Evolutionary conservation across 2,113 vertebrate species (phyloP), one percentile per base, ranked within the genome.

Genomic region (Vulpes lagopus): DNA sequence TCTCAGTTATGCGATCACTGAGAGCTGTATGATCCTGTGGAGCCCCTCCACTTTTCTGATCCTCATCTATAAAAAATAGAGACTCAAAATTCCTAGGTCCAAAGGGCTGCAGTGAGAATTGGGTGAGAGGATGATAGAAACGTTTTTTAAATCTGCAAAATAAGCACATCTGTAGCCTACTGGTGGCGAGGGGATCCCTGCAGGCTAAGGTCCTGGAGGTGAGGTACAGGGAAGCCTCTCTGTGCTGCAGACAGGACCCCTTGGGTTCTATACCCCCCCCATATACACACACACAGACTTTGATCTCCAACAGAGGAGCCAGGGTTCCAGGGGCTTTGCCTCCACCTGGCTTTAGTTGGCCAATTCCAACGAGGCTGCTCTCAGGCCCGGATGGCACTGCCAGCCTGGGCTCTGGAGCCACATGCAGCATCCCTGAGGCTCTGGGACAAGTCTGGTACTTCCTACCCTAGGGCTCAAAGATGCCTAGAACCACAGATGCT

Each of bases 1-100:
- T 88, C 65, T 73, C 85, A 25, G 17, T 17, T 81, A 43, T 30
- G 43, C 2, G 49, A 17, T n/a, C 64, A 53, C 38, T 30, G 30
- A 53, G 3, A n/a, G 76, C 2, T 43, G 12, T 1, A 0, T 23
- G n/a, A 43, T 11, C 25, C 49, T 10, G 14, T 32, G 1, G 3
- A 9, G 25, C 19, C 55, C 78, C 43, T 43, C 64, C 67, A 2
- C 57, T 73, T 55, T 25, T 62, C 93, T 38, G 43, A 25, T 89
- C 81, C 76, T 64, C 78, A 23, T 64, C 76, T 35, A 7, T 43
- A 55, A 73, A 17, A 74, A 32, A 43, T 25, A 27, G 78, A 89
- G 57, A 81, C 38, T 80, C 76, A 53, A 30, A 94, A 60, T 60
- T 35, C 55, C 38, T 73, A 20, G 32, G 8, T 32, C 11, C 25